These are phyloP conservation scores for Mechanitis mazaeus DNA, from an alignment of 2,888 invertebrate species.

Conservation along the genomic window DNA sequence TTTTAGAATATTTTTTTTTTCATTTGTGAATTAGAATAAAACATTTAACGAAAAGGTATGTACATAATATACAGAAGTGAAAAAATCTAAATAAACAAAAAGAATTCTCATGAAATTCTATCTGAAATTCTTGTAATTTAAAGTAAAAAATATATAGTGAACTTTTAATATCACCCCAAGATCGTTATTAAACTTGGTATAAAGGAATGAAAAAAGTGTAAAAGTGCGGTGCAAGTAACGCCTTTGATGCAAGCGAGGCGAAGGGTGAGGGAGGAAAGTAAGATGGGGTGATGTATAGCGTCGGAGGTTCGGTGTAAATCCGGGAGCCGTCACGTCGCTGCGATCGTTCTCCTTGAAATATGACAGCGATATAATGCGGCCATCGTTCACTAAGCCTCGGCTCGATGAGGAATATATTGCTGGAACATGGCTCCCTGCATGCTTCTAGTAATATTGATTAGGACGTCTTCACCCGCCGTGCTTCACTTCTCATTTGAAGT, in stretches of 20 bases:
- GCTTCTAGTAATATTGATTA: conserved; percentile 18
- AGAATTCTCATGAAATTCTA: neutral
- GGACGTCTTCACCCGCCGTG: neutral
- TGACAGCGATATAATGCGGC: conserved; percentile 61
- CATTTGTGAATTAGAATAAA: too few species aligned
- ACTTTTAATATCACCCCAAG: conserved; percentile 64
- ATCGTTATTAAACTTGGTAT: conserved; percentile 56
- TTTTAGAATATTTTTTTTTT: too few species aligned
- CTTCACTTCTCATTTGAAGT: neutral
- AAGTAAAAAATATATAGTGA: conserved; percentile 38
- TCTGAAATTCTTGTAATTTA: conserved; percentile 14
- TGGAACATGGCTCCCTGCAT: conserved; percentile 26
- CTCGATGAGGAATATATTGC: conserved; percentile 66
- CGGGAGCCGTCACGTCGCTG: conserved; percentile 54
- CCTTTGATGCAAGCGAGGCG: conserved; percentile 33
- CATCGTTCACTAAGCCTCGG: conserved; percentile 60
- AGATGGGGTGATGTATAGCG: conserved; percentile 40
- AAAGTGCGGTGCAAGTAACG: conserved; percentile 52
- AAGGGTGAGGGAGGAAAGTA: conserved; percentile 11
- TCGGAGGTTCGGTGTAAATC: conserved; percentile 31
- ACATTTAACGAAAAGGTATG: too few species aligned
- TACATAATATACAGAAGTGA: neutral
- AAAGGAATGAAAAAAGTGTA: conserved; percentile 41
- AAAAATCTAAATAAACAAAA: neutral
- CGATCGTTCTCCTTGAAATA: conserved; percentile 64